Conservation (phyloP, 2,797 vertebrate species). For the Cyprinodon diabolis region DNA sequence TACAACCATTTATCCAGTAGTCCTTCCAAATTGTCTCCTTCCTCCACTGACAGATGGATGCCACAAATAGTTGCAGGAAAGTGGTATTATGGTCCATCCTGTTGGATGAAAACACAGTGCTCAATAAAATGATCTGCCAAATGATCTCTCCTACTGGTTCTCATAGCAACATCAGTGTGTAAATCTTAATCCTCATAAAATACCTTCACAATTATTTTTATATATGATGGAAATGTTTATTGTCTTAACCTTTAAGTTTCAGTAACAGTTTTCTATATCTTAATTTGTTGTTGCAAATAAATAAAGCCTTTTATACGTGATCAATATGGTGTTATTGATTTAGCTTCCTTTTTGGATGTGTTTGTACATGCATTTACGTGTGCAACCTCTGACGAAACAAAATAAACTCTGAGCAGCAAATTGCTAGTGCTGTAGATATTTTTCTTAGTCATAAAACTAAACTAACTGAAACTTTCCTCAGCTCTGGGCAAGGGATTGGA, state of each 20-base stretch:
- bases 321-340: no score
- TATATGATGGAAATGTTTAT: neutral
- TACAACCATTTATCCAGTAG: slow-evolving; percentile 3
- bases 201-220: neutral
- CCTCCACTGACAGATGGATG: slow-evolving; percentile 69
- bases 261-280: neutral
- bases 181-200: neutral
- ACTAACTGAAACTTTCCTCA: no score
- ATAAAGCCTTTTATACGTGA: neutral
- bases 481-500: no score
- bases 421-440: no score
- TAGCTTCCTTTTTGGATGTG: no score
- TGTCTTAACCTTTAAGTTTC: neutral
- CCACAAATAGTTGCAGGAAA: slow-evolving; percentile 74
- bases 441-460: no score
- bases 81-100: slow-evolving; percentile 62
- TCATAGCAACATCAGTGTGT: slow-evolving; percentile 24
- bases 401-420: no score
- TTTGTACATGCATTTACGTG: no score
- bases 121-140: slow-evolving; percentile 56
- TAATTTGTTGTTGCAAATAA: neutral
- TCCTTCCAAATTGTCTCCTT: slow-evolving; percentile 33
- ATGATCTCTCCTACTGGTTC: slow-evolving; percentile 58
- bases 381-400: no score
- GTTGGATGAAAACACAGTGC: slow-evolving; percentile 63